Base-by-base conservation (phyloP, 2,113 vertebrate genomes). In the Anhinga rufa region DNA sequence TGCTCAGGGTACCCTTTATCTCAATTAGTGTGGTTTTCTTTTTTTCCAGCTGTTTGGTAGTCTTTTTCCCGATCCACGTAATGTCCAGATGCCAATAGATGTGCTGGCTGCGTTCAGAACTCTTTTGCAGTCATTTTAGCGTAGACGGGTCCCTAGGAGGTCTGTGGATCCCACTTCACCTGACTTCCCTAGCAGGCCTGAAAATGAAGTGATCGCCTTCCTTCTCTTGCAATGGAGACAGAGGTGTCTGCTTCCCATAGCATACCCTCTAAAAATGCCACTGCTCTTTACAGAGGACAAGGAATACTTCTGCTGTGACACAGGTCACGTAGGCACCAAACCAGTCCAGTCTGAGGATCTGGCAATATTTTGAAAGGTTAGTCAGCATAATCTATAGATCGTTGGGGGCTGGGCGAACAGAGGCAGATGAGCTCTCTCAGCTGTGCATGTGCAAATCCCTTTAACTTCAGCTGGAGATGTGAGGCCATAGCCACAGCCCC, bases 311-410 rank as follows among this genome's bases (percentile, higher is more conserved):
- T 64, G 1, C 16, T 61, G 58, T 36, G 62, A n/a, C 62, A 25
- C 2, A 10, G 32, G 29, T 68, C 15, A 22, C 9, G 10, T 9
- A 51, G 32, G 3, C 20, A 25, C 31, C 36, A 48, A 5, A 34
- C 21, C 34, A 38, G 44, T 5, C n/a, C 19, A 12, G 32, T 17
- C 25, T n/a, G 15, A 5, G 18, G 15, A 3, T 38, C 20, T 75
- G 60, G 36, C 17, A 17, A 4, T 14, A 3, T 8, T 81, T 61
- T 17, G 31, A 2, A 13, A 34, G 16, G 24, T 49, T 28, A 9
- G 21, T 29, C 17, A n/a, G 26, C 28, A 7, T 28, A 11, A 64
- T 40, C 44, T 14, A 0, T 1, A 4, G 25, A 7, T 51, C 3
- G 0, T 10, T 28, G 38, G 2, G 19, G 11, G 14, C 11, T 14